phyloP scores from a whole-genome alignment of 2,888 invertebrate genomes.

The Orthosia incerta region DNA sequence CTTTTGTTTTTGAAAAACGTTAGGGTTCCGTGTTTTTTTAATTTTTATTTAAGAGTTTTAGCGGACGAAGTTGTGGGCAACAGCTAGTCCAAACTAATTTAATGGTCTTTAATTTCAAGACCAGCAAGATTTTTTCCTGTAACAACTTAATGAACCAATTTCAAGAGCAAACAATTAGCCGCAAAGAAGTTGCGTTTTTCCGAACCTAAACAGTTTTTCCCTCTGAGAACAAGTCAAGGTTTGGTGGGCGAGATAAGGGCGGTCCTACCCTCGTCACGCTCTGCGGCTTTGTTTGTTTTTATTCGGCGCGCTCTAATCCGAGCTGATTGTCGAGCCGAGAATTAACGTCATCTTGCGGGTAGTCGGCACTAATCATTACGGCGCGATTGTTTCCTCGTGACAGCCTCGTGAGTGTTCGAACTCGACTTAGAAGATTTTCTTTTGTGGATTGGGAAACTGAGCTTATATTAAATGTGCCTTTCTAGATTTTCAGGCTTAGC shows the following conservation, averaged over 20 bases:
- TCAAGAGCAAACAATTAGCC: conserved; percentile 13
- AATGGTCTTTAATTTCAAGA: not conserved
- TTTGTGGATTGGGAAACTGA: conserved; percentile 17
- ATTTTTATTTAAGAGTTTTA: too few relatives aligned
- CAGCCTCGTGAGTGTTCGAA: conserved; percentile 33
- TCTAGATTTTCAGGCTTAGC: not conserved
- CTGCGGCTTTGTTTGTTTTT: conserved; percentile 67
- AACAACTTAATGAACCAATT: conserved; percentile 9
- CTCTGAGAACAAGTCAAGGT: conserved; percentile 30
- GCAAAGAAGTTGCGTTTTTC: conserved; percentile 19
- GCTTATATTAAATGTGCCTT: conserved; percentile 12
- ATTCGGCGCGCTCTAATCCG: conserved; percentile 60
- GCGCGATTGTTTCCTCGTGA: conserved; percentile 40
- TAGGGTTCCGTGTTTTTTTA: too few relatives aligned
- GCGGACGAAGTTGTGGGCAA: too few relatives aligned
- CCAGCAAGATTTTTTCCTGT: not conserved
- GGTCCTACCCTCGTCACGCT: conserved; percentile 66
- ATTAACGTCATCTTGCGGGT: conserved; percentile 55
- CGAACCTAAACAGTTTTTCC: conserved; percentile 21
- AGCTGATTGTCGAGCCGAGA: conserved; percentile 64
- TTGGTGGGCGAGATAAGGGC: conserved; percentile 60
- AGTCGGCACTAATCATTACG: conserved; percentile 51
- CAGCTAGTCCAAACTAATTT: too few relatives aligned
- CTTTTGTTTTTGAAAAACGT: too few relatives aligned
- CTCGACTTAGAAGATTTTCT: conserved; percentile 23